Conservation (phyloP, 2,113 vertebrate genomes). For the Calidris pygmaea region DNA sequence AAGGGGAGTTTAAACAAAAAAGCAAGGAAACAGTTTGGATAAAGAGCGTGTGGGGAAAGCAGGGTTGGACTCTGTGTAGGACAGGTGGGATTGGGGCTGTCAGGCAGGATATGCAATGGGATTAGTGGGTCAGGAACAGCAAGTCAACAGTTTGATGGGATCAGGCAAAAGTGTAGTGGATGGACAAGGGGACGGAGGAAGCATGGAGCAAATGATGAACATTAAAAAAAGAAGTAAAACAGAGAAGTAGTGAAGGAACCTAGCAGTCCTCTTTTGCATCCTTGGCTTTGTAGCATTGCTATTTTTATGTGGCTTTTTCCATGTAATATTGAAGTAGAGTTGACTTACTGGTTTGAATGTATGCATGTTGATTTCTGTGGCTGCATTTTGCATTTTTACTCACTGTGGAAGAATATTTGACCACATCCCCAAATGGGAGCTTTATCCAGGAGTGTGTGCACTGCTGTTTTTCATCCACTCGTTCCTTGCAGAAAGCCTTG, state of each 20-base stretch:
- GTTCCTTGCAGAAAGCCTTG: background rate
- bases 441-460: background rate
- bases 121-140: background rate
- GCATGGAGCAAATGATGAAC: background rate
- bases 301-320: background rate
- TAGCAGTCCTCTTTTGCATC: background rate
- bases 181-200: background rate
- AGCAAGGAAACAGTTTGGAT: background rate
- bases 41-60: background rate
- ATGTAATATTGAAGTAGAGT: background rate
- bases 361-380: background rate
- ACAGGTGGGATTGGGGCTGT: background rate
- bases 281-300: background rate
- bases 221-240: background rate
- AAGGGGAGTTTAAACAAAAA: background rate
- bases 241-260: background rate
- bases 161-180: background rate
- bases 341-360: background rate
- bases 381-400: background rate
- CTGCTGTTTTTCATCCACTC: background rate
- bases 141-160: background rate
- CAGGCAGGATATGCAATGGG: background rate
- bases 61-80: background rate
- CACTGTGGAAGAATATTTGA: background rate
- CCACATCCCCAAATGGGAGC: background rate